Percentiles rank a stretch among this genome's conserved stretches.
These are phyloP conservation scores for Procavia capensis DNA, from an alignment of 2,113 vertebrate species.

Conservation along the genomic window DNA sequence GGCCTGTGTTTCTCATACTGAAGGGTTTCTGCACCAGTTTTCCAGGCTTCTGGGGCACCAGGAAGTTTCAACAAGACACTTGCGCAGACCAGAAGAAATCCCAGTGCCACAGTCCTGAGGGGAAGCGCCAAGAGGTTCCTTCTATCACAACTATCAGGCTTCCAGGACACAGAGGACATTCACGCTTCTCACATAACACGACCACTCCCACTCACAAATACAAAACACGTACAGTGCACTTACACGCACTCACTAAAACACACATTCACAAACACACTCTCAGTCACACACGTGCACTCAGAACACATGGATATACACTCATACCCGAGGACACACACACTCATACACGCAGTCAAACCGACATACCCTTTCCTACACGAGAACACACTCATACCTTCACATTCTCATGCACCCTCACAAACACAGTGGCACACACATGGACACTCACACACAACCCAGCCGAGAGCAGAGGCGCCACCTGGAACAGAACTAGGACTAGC, in stretches of 20 bases:
- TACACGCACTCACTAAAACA: too few relatives aligned
- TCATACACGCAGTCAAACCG: neutral
- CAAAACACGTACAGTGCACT: too few relatives aligned
- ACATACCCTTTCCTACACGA: neutral
- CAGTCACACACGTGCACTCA: neutral
- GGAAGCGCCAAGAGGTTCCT: neutral
- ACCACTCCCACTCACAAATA: too few relatives aligned
- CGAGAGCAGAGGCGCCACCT: neutral
- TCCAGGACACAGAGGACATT: neutral
- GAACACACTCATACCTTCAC: too few relatives aligned
- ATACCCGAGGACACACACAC: neutral
- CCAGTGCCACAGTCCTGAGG: accelerated
- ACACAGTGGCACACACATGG: too few relatives aligned
- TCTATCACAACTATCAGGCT: accelerated
- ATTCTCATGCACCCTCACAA: neutral
- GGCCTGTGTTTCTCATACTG: neutral
- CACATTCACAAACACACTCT: too few relatives aligned
- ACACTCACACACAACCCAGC: neutral
- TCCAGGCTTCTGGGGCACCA: neutral
- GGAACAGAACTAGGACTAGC: too few relatives aligned
- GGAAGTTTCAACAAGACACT: accelerated
- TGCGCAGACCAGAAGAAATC: accelerated
- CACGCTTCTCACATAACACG: too few relatives aligned
- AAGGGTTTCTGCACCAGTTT: neutral
- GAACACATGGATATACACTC: neutral